phyloP scores from a whole-genome alignment of 2,888 invertebrate species.

The Andrena trimmerana region DNA sequence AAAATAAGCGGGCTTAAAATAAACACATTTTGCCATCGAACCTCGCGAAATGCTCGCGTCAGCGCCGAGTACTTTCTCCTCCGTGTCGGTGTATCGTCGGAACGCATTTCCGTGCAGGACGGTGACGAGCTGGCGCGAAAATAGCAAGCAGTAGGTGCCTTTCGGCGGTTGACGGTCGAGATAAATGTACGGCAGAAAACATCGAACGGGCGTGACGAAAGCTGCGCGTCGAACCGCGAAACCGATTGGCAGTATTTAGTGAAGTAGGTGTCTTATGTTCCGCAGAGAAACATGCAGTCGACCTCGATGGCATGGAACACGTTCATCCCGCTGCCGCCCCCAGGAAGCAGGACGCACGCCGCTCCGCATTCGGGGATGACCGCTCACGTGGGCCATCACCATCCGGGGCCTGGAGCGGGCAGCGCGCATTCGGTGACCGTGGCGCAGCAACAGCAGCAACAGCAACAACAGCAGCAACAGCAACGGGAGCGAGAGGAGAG shows the following conservation, averaged over 20 bases:
- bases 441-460: conserved; percentile 77
- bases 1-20: conserved; percentile 33
- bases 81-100: conserved; percentile 11
- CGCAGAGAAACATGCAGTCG: conserved; percentile 84
- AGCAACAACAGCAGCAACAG: conserved; percentile 38
- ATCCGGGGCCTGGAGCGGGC: conserved; percentile 75
- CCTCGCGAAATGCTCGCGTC: conserved; percentile 35
- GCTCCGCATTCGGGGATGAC: conserved; percentile 77
- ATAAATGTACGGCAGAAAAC: conserved; percentile 9
- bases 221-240: conserved; percentile 23
- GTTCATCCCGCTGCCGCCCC: conserved; percentile 81
- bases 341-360: conserved; percentile 79
- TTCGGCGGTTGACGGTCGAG: not conserved
- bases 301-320: conserved; percentile 83
- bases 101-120: conserved; percentile 17
- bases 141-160: conserved; percentile 1
- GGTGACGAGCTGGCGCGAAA: conserved; percentile 17
- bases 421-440: conserved; percentile 77
- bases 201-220: conserved; percentile 33
- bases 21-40: conserved; percentile 42
- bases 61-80: conserved; percentile 19
- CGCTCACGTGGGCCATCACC: conserved; percentile 79
- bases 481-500: conserved; percentile 70
- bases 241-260: conserved; percentile 81
- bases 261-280: conserved; percentile 83